Base-by-base conservation (phyloP, 2,113 vertebrate genomes). In the Lepisosteus osseus region DNA sequence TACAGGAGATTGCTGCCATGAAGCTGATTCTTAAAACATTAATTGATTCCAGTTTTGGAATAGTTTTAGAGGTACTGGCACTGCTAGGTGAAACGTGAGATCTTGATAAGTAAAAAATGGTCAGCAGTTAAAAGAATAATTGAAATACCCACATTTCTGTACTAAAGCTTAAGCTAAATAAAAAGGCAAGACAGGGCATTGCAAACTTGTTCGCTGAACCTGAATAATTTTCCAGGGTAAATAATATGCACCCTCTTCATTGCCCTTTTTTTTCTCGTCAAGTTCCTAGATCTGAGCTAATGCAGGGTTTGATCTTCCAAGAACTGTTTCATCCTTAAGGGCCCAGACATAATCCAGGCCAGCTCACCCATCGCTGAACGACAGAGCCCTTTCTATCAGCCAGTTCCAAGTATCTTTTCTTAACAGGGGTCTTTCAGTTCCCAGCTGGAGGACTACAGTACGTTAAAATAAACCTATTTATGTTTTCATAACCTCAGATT, bases 351-450 rank as follows among this genome's bases (percentile, higher is more conserved):
- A 74, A 74, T 74, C 66, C 59, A 44, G 59, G 40, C 47, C 67
- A 55, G 57, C 72, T 62, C 65, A 68, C 57, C 44, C 68, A 69
- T 69, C 41, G 59, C 63, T 70, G 61, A 70, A 59, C 67, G 65
- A 41, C 56, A 70, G 57, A 66, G 62, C 59, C 65, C 42, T 69
- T 65, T 68, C 62, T 45, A 54, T 70, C 68, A 57, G 15, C 43
- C 17, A 42, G 54, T 3, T 14, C 43, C 29, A 63, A 71, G 43
- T 67, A 65, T 65, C 11, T 69, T 51, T 69, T 15, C 42, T 55
- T 65, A 15, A 63, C n/a, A 45, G 42, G 65, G 54, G 51, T 17
- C 44, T 47, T 42, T 15, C 41, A 47, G 47, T 43, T 63, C 57
- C 47, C 62, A 41, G 15, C 62, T 43, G 41, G 40, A 44, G 43